Base-by-base conservation (phyloP, 2,113 vertebrate species). In the Phylloscopus whistleri region DNA sequence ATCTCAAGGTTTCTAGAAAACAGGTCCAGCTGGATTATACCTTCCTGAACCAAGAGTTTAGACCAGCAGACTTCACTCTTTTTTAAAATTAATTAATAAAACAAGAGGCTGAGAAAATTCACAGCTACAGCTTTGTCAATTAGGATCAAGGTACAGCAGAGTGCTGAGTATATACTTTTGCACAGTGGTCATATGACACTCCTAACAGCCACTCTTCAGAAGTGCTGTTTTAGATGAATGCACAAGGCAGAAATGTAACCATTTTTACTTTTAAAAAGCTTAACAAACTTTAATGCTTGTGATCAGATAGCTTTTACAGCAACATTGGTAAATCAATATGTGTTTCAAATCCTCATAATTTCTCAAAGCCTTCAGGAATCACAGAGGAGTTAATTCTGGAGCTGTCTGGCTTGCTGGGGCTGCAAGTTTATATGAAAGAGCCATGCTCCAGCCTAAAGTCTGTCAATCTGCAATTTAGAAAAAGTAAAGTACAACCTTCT, bases 341-440 rank as follows among this genome's bases (percentile, higher is more conserved):
- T 1, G 2, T 66, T 91, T 89, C 55, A 75, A 84, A 72, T 69
- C 75, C 82, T 81, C 53, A 11, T 95, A 91, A 95, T 97, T 95
- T 91, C 93, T 60, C 41, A 81, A 76, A 93, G 77, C 81, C 84
- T 84, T 68, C 74, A 87, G 62, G 58, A 91, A 89, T 87, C 93
- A 96, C 91, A 93, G 77, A 87, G 62, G 66, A 95, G 74, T 87
- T 87, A 87, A 87, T 82, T 91, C 81, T 84, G 62, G 66, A 89
- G 60, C 69, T 64, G 52, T 18, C 51, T 74, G 70, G n/a, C n/a
- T 84, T 87, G 76, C 91, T 75, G 77, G 46, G 33, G 49, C 49
- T 76, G 78, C 41, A 66, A 67, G 62, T 76, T 92, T 64, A 63
- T 41, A 72, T 8, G 49, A 60, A 87, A 89, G 27, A 87, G 72